Evolutionary conservation across 2,797 vertebrate genomes (phyloP).

Genomic region (Agapornis canus): DNA sequence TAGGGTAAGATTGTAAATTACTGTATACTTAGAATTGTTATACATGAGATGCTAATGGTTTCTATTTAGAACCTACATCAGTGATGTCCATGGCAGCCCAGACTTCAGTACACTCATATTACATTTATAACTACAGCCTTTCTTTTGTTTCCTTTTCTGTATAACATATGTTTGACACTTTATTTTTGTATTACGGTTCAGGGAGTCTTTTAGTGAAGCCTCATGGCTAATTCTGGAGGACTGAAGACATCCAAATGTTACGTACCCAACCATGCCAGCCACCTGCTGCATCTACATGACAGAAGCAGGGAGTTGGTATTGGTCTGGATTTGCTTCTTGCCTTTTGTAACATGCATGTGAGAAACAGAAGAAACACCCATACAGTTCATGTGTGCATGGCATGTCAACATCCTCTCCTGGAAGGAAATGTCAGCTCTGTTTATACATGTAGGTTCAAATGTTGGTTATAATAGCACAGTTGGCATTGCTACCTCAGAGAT

Average conservation of each 20-base stretch:
- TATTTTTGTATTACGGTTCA: slow-evolving; percentile 52
- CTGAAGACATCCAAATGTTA: background rate
- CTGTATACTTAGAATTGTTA: slow-evolving; percentile 38
- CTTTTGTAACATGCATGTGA: background rate
- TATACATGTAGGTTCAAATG: background rate
- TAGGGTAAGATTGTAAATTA: slow-evolving; percentile 13
- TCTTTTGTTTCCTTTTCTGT: slow-evolving; percentile 66
- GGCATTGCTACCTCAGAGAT: background rate
- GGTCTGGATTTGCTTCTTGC: background rate
- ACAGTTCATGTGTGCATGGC: background rate
- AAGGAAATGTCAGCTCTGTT: slow-evolving; percentile 32
- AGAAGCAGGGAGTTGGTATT: background rate
- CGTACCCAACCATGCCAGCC: background rate
- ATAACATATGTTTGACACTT: slow-evolving; percentile 26
- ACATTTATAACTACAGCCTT: background rate
- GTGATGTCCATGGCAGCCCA: background rate
- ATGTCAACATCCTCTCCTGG: background rate
- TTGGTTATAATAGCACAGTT: background rate
- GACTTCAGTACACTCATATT: slow-evolving; percentile 46
- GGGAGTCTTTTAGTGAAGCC: background rate
- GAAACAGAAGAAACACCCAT: background rate
- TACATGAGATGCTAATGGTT: slow-evolving; percentile 22
- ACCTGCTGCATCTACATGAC: slow-evolving; percentile 50
- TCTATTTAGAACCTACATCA: slow-evolving; percentile 68
- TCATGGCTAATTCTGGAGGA: slow-evolving; percentile 48